Evolutionary conservation across 2,888 invertebrate species (phyloP).

Genomic region (Scotopteryx bipunctaria): DNA sequence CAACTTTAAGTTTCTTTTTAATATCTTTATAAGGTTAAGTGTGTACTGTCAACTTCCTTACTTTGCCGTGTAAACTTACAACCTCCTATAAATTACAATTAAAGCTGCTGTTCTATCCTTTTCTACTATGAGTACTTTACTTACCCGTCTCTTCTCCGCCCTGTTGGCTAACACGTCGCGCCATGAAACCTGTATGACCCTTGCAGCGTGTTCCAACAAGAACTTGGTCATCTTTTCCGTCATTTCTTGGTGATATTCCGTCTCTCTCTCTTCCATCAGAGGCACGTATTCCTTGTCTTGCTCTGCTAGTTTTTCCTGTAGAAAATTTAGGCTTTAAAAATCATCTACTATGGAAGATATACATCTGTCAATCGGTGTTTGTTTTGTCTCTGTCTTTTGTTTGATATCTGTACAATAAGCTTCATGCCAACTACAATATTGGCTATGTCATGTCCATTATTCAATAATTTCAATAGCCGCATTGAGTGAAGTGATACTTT

Average conservation of each 20-base stretch:
- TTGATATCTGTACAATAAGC: no score
- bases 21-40: no score
- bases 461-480: not conserved
- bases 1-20: no score
- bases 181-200: constrained; percentile 72
- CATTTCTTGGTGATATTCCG: constrained; percentile 80
- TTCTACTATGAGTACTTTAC: not conserved
- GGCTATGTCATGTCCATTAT: no score
- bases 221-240: constrained; percentile 76
- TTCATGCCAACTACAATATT: no score
- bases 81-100: not conserved
- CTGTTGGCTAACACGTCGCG: constrained; percentile 65
- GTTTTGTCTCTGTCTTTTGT: no score
- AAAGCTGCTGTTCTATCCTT: not conserved
- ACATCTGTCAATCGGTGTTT: no score
- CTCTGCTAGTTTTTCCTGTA: constrained; percentile 71
- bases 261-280: constrained; percentile 83
- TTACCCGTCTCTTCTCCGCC: constrained; percentile 72
- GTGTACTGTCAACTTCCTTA: no score
- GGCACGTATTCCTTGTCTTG: constrained; percentile 81
- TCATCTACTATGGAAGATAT: not conserved
- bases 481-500: no score
- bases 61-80: no score
- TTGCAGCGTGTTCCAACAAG: constrained; percentile 67
- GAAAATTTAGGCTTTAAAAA: not conserved